These are phyloP conservation scores for Cisticola juncidis DNA, from an alignment of 2,113 vertebrate species.

Conservation along the genomic window DNA sequence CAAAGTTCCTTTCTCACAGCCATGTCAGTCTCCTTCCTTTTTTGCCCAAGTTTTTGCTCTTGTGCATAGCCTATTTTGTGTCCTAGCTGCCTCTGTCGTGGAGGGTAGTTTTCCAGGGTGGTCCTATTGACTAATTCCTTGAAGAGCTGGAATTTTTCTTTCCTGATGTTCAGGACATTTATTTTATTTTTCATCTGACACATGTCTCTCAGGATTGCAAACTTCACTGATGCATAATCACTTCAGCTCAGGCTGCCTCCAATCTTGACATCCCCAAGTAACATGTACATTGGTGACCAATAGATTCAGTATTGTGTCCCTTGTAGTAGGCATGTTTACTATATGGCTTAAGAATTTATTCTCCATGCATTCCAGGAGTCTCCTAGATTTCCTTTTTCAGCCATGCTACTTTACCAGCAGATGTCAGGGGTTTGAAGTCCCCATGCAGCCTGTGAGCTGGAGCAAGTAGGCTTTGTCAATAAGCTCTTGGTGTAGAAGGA, in stretches of 20 bases:
- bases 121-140: neutral
- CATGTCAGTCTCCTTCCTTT: neutral
- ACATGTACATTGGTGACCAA: neutral
- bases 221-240: neutral
- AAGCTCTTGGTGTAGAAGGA: neutral
- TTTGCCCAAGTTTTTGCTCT: neutral
- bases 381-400: neutral
- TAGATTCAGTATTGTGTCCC: neutral
- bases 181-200: neutral
- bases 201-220: neutral
- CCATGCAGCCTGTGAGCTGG: no score
- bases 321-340: neutral
- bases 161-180: neutral
- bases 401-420: rapidly evolving
- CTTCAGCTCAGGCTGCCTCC: neutral
- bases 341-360: neutral
- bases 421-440: neutral
- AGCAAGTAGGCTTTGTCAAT: neutral
- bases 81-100: neutral
- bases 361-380: neutral
- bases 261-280: neutral
- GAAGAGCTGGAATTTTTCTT: neutral
- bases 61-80: neutral
- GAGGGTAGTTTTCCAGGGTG: neutral
- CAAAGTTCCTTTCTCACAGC: neutral